phyloP scores from a whole-genome alignment of 2,797 vertebrate genomes.

The Leptatherina wallacei region DNA sequence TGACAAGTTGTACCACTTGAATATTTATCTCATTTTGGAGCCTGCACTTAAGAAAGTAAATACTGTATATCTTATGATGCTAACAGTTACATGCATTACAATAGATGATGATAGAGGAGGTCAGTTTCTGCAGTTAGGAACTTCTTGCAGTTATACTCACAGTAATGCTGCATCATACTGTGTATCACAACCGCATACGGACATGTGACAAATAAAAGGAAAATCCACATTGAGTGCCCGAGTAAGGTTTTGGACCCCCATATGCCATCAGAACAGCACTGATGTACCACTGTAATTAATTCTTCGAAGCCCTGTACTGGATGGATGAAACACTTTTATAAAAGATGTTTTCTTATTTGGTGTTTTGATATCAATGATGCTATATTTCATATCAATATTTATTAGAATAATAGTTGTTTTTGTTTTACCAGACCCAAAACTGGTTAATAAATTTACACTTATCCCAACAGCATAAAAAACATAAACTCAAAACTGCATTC shows the following conservation, averaged over 20 bases:
- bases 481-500: constrained; percentile 7
- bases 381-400: neutral
- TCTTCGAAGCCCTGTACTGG: neutral
- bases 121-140: too few species aligned
- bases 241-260: neutral
- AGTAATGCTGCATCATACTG: neutral
- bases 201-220: neutral
- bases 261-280: too few species aligned
- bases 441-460: neutral
- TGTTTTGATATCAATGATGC: too few species aligned
- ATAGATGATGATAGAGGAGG: neutral
- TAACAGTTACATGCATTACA: neutral
- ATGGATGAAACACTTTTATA: too few species aligned
- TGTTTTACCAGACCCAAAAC: neutral
- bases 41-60: neutral
- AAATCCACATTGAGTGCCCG: neutral
- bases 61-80: neutral
- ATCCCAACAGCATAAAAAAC: neutral
- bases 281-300: neutral
- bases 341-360: too few species aligned
- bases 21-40: neutral
- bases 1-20: constrained; percentile 15
- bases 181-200: neutral
- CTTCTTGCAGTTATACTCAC: neutral
- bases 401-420: constrained; percentile 23